Evolutionary conservation across 2,888 invertebrate genomes (phyloP).

Genomic region (Harpagoxenus sublaevis): DNA sequence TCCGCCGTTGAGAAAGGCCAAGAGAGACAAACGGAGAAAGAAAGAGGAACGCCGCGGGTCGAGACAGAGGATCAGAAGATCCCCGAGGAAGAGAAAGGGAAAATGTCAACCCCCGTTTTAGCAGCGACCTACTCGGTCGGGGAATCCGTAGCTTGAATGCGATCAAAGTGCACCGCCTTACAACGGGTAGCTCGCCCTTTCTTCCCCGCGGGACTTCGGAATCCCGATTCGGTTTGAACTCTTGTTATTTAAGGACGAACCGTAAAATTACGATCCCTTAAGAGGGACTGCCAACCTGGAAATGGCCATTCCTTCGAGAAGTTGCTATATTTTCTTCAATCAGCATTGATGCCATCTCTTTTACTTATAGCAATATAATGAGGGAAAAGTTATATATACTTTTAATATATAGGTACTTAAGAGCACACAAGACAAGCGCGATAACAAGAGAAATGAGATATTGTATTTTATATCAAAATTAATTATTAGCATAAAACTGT

Average conservation of each 20-base stretch:
- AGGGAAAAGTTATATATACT: background rate
- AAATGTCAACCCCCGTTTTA: slow-evolving; percentile 70
- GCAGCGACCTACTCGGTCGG: slow-evolving; percentile 71
- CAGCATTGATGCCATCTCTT: background rate
- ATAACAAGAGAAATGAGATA: background rate
- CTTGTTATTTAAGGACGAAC: slow-evolving; percentile 47
- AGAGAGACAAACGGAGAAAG: slow-evolving; percentile 36
- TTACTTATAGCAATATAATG: background rate
- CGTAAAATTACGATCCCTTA: slow-evolving; percentile 37
- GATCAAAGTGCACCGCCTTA: slow-evolving; percentile 74
- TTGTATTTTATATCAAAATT: background rate
- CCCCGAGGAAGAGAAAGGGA: slow-evolving; percentile 54
- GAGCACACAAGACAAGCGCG: background rate
- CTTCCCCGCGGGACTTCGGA: slow-evolving; percentile 27
- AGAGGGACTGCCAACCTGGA: slow-evolving; percentile 3
- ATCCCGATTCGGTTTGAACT: slow-evolving; percentile 37
- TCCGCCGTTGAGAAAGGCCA: slow-evolving; percentile 63
- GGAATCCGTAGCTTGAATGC: slow-evolving; percentile 66
- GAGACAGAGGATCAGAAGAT: slow-evolving; percentile 32
- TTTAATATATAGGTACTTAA: background rate
- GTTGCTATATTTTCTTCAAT: slow-evolving; percentile 13
- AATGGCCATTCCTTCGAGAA: slow-evolving; percentile 1
- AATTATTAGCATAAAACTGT: too few species aligned
- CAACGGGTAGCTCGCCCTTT: slow-evolving; percentile 40
- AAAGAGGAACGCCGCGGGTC: slow-evolving; percentile 35